Evolutionary conservation across 2,888 invertebrate species (phyloP).

Genomic region (Cryptocephalus primarius): DNA sequence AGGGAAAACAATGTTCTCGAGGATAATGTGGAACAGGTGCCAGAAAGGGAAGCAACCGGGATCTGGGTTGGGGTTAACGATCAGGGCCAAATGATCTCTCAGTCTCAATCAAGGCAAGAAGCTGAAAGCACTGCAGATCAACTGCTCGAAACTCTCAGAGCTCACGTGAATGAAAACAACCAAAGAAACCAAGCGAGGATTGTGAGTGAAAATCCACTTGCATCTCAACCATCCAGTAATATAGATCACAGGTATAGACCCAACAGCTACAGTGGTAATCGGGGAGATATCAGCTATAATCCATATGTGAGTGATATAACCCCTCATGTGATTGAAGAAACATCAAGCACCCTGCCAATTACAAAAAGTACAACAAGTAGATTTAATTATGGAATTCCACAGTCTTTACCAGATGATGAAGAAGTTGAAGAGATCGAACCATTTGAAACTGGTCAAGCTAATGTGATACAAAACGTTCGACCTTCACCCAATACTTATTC

Average conservation of each 20-base stretch:
- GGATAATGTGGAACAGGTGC: no score
- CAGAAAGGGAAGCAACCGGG: background rate
- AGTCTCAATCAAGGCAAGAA: slow-evolving; percentile 6
- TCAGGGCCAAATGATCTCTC: slow-evolving; percentile 4
- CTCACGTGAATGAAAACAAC: background rate
- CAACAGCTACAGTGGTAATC: background rate
- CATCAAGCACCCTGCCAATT: background rate
- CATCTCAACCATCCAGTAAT: background rate
- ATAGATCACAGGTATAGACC: background rate
- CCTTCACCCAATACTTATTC: background rate
- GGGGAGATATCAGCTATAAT: background rate
- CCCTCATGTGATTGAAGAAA: background rate
- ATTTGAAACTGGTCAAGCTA: background rate
- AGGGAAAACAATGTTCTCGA: no score
- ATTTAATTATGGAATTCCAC: background rate
- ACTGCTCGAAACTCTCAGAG: slow-evolving; percentile 9
- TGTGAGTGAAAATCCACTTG: background rate
- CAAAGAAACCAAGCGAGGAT: background rate
- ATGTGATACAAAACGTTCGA: background rate
- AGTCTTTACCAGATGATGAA: background rate
- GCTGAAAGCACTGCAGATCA: slow-evolving; percentile 17
- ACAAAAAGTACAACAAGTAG: background rate
- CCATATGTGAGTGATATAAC: no score
- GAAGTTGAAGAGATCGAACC: background rate
- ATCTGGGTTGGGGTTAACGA: background rate